Percentiles rank a stretch among this genome's conserved stretches.
These are phyloP conservation scores for Formicarius rufipectus DNA, from an alignment of 2,113 vertebrate species.

Conservation along the genomic window DNA sequence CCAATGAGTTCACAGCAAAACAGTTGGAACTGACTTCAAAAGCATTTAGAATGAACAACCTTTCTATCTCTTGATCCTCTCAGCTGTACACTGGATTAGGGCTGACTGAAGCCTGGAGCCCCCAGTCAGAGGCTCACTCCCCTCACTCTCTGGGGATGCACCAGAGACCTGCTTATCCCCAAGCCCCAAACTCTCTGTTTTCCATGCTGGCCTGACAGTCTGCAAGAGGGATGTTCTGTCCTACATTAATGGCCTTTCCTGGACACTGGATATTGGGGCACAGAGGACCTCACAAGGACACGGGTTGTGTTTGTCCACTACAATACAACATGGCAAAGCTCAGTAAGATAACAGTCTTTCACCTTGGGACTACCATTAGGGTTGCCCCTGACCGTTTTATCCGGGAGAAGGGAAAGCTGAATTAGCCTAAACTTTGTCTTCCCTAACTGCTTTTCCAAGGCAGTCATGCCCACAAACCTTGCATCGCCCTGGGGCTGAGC, in stretches of 20 bases:
- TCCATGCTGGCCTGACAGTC: not conserved
- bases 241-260: not conserved
- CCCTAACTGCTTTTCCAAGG: not conserved
- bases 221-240: not conserved
- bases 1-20: conserved; percentile 38
- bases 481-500: not conserved
- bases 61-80: conserved; percentile 64
- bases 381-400: not conserved
- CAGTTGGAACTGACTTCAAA: conserved; percentile 58
- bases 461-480: not conserved
- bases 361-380: not conserved
- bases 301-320: not conserved
- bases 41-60: conserved; percentile 45
- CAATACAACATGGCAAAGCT: not conserved
- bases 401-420: not conserved
- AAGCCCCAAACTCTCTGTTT: not conserved
- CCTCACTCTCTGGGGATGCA: not conserved
- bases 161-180: not conserved
- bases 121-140: not conserved
- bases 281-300: not conserved
- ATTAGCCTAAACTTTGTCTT: not conserved
- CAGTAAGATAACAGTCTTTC: not conserved
- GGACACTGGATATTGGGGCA: not conserved
- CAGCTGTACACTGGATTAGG: conserved; percentile 46
- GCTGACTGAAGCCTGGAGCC: not conserved